Percentiles rank a stretch among this genome's conserved stretches.
These are phyloP conservation scores for Omphaloscelis lunosa DNA, from an alignment of 2,888 invertebrate species.

Conservation along the genomic window DNA sequence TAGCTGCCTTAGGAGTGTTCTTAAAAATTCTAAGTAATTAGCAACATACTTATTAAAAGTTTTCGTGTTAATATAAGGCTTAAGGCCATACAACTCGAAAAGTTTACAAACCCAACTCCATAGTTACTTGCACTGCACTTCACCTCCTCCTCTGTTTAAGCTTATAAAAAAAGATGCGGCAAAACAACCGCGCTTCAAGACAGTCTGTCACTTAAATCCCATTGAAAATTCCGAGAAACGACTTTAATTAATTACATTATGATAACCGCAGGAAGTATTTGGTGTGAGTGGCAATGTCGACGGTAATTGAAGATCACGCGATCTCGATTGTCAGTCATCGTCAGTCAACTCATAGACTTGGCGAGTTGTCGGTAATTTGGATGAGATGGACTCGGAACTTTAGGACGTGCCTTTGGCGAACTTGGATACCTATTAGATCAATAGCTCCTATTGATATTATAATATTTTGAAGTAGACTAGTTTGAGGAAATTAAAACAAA, in stretches of 20 bases:
- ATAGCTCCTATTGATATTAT: not conserved
- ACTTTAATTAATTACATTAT: constrained; percentile 38
- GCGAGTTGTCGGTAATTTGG: constrained; percentile 15
- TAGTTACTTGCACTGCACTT: not conserved
- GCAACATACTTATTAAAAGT: no score
- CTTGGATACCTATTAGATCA: not conserved
- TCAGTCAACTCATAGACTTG: constrained; percentile 39
- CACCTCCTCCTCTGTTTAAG: not conserved
- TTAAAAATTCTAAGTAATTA: no score
- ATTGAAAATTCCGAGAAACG: constrained; percentile 31
- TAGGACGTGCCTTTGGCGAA: not conserved
- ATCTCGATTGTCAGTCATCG: constrained; percentile 41
- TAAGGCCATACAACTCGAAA: no score
- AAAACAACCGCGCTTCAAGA: no score
- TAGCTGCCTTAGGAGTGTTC: no score
- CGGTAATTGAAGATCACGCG: constrained; percentile 59
- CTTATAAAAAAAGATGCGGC: not conserved
- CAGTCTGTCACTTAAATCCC: constrained; percentile 4
- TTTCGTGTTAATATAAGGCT: no score
- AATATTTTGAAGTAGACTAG: not conserved
- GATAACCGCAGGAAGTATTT: constrained; percentile 47
- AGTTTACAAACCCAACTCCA: no score
- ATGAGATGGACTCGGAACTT: not conserved
- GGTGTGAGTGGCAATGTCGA: constrained; percentile 36
- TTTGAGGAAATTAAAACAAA: no score